phyloP scores from a whole-genome alignment of 2,888 invertebrate species.

The Habroteleia sp. region DNA sequence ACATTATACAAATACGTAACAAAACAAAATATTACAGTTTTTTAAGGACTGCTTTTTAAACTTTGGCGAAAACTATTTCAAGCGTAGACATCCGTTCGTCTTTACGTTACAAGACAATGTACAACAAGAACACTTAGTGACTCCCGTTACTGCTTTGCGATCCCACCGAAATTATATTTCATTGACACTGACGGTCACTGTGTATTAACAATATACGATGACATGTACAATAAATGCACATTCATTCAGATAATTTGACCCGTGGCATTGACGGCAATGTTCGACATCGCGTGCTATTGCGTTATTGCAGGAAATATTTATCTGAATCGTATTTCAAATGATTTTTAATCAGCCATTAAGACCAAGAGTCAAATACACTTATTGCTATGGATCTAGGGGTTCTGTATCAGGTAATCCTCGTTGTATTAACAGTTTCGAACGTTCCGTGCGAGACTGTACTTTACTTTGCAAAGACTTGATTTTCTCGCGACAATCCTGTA shows the following conservation, averaged over 20 bases:
- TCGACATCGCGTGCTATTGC: background rate
- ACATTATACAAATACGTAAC: slow-evolving; percentile 61
- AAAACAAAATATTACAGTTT: slow-evolving; percentile 51
- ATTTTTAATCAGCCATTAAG: slow-evolving; percentile 19
- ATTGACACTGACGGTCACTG: slow-evolving; percentile 13
- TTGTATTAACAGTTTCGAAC: slow-evolving; percentile 92
- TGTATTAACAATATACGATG: slow-evolving; percentile 30
- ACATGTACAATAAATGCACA: slow-evolving; percentile 28
- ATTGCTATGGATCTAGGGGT: slow-evolving; percentile 83
- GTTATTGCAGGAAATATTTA: background rate
- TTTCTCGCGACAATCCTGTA: slow-evolving; percentile 91
- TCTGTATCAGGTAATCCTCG: slow-evolving; percentile 92
- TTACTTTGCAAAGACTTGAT: slow-evolving; percentile 93
- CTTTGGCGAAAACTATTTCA: slow-evolving; percentile 7
- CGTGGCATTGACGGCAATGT: slow-evolving; percentile 11
- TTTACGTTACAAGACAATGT: slow-evolving; percentile 36
- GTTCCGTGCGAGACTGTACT: slow-evolving; percentile 92
- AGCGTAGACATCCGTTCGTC: slow-evolving; percentile 1
- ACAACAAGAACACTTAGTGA: slow-evolving; percentile 54
- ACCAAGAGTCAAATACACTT: slow-evolving; percentile 33
- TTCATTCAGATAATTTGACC: slow-evolving; percentile 29
- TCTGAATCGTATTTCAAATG: slow-evolving; percentile 23
- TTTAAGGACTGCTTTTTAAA: slow-evolving; percentile 5
- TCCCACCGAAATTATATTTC: slow-evolving; percentile 26
- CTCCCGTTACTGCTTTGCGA: slow-evolving; percentile 21